phyloP scores from a whole-genome alignment of 2,113 vertebrate species.

The Polypterus bichir region DNA sequence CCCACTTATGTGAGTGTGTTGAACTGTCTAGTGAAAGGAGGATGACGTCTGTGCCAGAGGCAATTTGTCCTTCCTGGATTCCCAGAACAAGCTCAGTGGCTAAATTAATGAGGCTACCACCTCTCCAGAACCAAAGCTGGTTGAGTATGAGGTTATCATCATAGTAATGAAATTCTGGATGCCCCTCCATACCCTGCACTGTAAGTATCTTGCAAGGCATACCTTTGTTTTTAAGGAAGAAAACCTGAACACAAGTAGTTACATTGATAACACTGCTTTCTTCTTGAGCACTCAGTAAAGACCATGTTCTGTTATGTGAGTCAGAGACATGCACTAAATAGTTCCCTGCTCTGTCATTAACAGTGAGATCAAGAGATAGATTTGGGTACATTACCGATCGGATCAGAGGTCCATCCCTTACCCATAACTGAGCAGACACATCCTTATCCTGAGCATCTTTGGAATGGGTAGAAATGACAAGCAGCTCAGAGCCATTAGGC shows the following conservation, averaged over 20 bases:
- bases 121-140: slow-evolving; percentile 9
- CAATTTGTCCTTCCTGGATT: background rate
- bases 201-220: slow-evolving; percentile 9
- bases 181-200: background rate
- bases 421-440: slow-evolving; percentile 2
- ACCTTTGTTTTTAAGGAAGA: slow-evolving; percentile 2
- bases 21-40: background rate
- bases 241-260: slow-evolving; percentile 9
- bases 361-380: background rate
- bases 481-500: background rate
- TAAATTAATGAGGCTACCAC: slow-evolving; percentile 7
- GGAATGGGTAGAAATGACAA: background rate
- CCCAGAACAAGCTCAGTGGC: slow-evolving; percentile 4
- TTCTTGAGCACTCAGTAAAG: slow-evolving; percentile 3
- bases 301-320: background rate
- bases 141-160: background rate
- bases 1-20: slow-evolving; percentile 7
- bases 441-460: background rate
- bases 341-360: background rate
- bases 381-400: background rate
- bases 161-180: background rate
- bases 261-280: background rate
- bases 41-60: background rate
- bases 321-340: background rate
- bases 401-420: background rate